Conservation (phyloP, 1,140 invertebrate genomes). For the Megathymus violae region DNA sequence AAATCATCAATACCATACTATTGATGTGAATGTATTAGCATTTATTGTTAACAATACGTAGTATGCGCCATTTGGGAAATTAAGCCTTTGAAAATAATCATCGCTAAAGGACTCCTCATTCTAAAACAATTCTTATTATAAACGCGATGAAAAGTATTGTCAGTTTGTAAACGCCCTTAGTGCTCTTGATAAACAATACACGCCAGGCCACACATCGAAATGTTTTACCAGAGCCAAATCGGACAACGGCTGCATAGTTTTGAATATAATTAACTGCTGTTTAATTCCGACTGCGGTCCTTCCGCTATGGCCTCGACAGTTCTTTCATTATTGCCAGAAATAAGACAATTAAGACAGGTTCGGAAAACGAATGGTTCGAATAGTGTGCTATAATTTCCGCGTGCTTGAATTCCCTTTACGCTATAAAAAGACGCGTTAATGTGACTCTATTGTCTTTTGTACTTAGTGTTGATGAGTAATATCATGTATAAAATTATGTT, state of each 20-base stretch:
- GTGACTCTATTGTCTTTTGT: conserved; percentile 10
- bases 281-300: conserved; percentile 35
- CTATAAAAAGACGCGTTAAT: conserved; percentile 4
- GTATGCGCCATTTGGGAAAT: too few species aligned
- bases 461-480: background rate
- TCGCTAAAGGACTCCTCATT: too few species aligned
- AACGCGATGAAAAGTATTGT: conserved; percentile 1
- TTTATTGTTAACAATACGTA: too few species aligned
- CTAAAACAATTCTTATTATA: too few species aligned
- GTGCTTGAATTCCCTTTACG: conserved; percentile 4
- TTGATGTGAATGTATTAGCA: too few species aligned
- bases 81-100: too few species aligned
- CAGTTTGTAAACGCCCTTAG: conserved; percentile 7
- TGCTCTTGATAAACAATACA: conserved; percentile 41
- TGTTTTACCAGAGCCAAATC: conserved; percentile 40
- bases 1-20: too few species aligned
- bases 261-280: conserved; percentile 42
- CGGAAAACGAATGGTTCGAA: conserved; percentile 6
- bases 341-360: conserved; percentile 17
- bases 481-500: too few species aligned
- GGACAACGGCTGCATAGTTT: conserved; percentile 38
- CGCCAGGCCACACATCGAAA: conserved; percentile 37
- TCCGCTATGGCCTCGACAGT: conserved; percentile 24
- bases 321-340: conserved; percentile 24
- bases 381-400: conserved; percentile 13